Conservation (phyloP, 2,888 invertebrate genomes). For the Temnothorax ravouxi region DNA sequence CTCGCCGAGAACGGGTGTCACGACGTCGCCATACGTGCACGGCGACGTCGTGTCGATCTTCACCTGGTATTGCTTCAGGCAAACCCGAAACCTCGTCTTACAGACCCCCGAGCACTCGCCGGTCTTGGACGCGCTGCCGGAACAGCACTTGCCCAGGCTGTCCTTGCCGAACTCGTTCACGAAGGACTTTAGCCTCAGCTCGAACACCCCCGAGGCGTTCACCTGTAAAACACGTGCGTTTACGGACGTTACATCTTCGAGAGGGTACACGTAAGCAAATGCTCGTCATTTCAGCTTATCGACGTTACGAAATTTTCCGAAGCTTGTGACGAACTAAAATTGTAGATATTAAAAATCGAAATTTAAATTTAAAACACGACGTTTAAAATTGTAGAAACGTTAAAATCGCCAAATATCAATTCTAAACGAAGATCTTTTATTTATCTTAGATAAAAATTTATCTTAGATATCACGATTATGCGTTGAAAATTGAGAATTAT, state of each 20-base stretch:
- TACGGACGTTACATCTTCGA: background rate
- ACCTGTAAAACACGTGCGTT: slow-evolving; percentile 89
- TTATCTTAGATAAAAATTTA: no score
- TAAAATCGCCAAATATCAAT: background rate
- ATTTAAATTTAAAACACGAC: background rate
- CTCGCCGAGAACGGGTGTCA: slow-evolving; percentile 95
- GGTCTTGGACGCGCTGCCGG: slow-evolving; percentile 88
- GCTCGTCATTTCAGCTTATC: background rate
- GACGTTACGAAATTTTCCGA: background rate
- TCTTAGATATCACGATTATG: background rate
- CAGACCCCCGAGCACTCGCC: slow-evolving; percentile 93
- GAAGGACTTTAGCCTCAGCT: slow-evolving; percentile 96
- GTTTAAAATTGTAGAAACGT: background rate
- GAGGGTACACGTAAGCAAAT: background rate
- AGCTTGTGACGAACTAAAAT: background rate
- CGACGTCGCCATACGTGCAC: slow-evolving; percentile 97
- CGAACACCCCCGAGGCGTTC: slow-evolving; percentile 96
- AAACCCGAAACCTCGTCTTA: slow-evolving; percentile 97
- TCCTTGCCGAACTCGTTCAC: slow-evolving; percentile 96
- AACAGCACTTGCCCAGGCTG: slow-evolving; percentile 96
- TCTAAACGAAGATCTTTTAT: background rate
- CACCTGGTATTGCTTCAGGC: slow-evolving; percentile 98
- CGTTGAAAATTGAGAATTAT: background rate
- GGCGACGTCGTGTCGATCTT: slow-evolving; percentile 96
- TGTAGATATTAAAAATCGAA: background rate